Evolutionary conservation across 2,113 vertebrate species (phyloP).

Genomic region (Tachycineta bicolor): DNA sequence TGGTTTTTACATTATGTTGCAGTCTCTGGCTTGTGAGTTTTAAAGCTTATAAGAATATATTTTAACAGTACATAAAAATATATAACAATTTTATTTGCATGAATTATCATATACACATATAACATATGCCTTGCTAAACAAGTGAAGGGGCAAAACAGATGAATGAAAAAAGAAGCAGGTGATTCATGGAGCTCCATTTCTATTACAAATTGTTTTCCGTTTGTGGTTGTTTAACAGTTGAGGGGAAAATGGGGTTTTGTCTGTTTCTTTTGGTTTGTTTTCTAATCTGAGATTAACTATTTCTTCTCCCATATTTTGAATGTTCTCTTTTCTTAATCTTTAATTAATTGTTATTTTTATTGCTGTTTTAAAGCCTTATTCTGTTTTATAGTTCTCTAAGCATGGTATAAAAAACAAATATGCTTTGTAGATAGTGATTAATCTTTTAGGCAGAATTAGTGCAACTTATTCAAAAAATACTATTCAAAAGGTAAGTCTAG

Average conservation of each 20-base stretch:
- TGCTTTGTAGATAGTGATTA: not conserved
- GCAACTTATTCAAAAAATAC: not conserved
- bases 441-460: not conserved
- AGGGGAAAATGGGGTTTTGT: accelerated
- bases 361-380: not conserved
- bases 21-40: no score
- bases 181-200: not conserved
- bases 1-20: no score
- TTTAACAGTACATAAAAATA: no score
- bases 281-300: not conserved
- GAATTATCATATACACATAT: no score
- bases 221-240: not conserved
- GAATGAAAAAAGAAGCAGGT: not conserved
- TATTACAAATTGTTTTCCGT: not conserved
- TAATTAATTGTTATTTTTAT: not conserved
- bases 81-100: no score
- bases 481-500: not conserved
- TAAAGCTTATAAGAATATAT: no score
- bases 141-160: not conserved
- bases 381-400: not conserved
- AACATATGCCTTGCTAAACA: not conserved
- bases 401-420: not conserved
- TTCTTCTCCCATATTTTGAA: not conserved
- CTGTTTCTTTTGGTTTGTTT: not conserved
- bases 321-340: not conserved